A percentile compares a stretch with the other conserved stretches of the same genome.
Evolutionary conservation across 2,888 invertebrate genomes (phyloP).

Genomic region (Acanthosepion esculentum): DNA sequence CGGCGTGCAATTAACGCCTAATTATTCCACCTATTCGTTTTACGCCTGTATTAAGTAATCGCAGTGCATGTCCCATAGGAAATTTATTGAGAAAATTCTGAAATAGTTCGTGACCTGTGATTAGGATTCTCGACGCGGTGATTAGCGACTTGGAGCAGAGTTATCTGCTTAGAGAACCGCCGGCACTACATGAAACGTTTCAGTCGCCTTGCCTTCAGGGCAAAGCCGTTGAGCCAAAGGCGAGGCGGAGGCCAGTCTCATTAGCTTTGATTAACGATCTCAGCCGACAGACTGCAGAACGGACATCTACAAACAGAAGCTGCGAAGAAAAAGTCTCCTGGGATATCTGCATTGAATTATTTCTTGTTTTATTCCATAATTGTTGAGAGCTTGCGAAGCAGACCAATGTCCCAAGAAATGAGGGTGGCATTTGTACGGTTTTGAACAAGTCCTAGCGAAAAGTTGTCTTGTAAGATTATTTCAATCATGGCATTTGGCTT

Average conservation of each 20-base stretch:
- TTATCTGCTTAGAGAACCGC: neutral
- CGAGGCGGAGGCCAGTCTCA: constrained; percentile 33
- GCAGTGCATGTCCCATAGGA: neutral
- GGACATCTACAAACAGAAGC: neutral
- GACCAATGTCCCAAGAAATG: too few species aligned
- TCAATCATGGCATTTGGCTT: too few species aligned
- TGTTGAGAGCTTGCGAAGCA: neutral
- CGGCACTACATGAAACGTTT: neutral
- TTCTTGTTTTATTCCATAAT: neutral
- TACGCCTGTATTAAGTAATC: neutral
- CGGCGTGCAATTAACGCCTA: neutral
- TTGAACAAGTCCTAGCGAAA: too few species aligned
- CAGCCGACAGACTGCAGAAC: neutral
- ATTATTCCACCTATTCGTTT: neutral
- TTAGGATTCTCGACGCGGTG: neutral
- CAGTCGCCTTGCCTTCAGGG: neutral
- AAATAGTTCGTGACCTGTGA: neutral
- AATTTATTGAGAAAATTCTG: neutral
- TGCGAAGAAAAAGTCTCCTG: neutral
- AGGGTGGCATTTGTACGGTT: too few species aligned
- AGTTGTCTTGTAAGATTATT: too few species aligned
- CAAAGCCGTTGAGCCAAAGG: neutral
- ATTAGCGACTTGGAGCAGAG: neutral
- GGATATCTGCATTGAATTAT: neutral
- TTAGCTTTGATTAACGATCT: neutral